phyloP scores from a whole-genome alignment of 1,140 invertebrate genomes.

The Liolophura sinensis region DNA sequence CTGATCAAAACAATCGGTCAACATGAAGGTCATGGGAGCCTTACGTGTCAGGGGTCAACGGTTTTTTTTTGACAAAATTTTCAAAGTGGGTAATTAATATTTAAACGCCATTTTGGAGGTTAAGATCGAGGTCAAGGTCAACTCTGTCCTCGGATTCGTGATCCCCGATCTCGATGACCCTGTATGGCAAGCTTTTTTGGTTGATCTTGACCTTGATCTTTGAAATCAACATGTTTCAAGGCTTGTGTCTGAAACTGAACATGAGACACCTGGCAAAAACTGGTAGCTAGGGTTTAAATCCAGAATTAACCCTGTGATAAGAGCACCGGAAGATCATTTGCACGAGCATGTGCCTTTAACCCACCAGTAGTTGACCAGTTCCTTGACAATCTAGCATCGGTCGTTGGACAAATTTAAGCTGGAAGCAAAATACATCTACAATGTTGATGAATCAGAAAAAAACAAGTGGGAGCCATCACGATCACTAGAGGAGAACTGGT shows the following conservation, averaged over 20 bases:
- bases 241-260: conserved; percentile 2
- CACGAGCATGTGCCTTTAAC: conserved; percentile 14
- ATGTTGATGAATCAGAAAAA: conserved; percentile 60
- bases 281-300: conserved; percentile 96
- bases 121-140: no score
- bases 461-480: conserved; percentile 58
- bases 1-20: no score
- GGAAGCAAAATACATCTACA: conserved; percentile 53
- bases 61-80: no score
- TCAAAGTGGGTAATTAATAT: no score
- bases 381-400: conserved; percentile 26
- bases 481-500: conserved; percentile 52
- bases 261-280: conserved; percentile 49
- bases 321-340: conserved; percentile 24
- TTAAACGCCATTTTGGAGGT: no score
- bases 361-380: conserved; percentile 10
- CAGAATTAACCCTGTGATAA: conserved; percentile 91
- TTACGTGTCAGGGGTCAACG: no score
- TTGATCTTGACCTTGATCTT: no score
- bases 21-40: no score
- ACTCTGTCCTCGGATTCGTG: no score
- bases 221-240: conserved; percentile 16
- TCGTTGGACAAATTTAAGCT: conserved; percentile 52
- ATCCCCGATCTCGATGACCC: no score
- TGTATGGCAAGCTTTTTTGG: no score